Percentiles rank a stretch among this genome's conserved stretches.
Conservation (phyloP, 2,888 invertebrate species). For the Myathropa florea region DNA sequence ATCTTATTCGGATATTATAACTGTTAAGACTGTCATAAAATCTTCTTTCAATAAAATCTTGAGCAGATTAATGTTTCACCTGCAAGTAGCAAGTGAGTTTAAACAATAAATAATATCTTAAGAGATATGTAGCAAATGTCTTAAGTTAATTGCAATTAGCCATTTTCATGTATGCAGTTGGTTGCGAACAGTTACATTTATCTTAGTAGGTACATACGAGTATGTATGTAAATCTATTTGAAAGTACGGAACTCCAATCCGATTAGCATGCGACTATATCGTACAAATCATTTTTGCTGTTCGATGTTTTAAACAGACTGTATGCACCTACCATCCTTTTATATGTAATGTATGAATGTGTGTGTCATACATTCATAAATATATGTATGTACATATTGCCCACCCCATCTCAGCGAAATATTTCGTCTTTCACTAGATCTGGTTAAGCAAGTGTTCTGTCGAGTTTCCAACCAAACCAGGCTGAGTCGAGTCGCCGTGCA, state of each 20-base stretch:
- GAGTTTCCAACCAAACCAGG: conserved; percentile 21
- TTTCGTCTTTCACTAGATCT: conserved; percentile 11
- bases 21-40: too few relatives aligned
- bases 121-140: too few relatives aligned
- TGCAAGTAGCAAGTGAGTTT: too few relatives aligned
- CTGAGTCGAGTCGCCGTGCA: conserved; percentile 5
- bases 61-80: too few relatives aligned
- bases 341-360: background rate
- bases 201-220: background rate
- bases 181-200: background rate
- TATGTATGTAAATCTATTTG: too few relatives aligned
- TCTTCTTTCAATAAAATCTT: too few relatives aligned
- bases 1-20: too few relatives aligned
- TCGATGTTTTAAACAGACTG: background rate
- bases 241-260: background rate
- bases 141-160: too few relatives aligned
- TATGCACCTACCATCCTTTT: background rate
- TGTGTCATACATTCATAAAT: background rate
- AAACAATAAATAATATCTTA: too few relatives aligned
- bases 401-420: background rate
- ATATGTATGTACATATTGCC: background rate
- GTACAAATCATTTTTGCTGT: background rate
- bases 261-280: background rate
- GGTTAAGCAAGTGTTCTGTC: conserved; percentile 17
- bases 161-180: background rate